Evolutionary conservation across 2,797 vertebrate species (phyloP), one percentile per base, ranked within the genome.

Genomic region (Mus caroli): DNA sequence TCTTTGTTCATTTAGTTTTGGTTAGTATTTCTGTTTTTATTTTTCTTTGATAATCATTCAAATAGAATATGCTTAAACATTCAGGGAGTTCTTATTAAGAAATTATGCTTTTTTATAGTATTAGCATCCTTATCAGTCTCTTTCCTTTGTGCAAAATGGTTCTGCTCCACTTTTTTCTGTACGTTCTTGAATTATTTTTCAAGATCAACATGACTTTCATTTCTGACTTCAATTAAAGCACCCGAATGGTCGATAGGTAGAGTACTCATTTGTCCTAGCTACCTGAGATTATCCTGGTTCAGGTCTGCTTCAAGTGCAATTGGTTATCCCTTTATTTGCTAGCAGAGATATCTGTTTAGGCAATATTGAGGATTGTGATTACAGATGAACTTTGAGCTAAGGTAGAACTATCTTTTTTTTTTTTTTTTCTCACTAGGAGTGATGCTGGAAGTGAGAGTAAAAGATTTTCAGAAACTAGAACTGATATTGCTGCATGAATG

Each of bases 121-220:
- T 58, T 94, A 83, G 12, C 54, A 85, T 86, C 46, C 50, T 95
- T 7, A 17, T 90, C 77, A 8, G 34, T 93, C 58, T 92, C 86
- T 95, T 91, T 31, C 22, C 75, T 91, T 86, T 86, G 17, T 28
- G 14, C 40, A 76, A 91, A 91, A 62, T 58, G 6, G 17, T 50
- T 54, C 80, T 37, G 26, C 80, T 92, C 0, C 56, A 75, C 50
- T 96, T 95, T 95, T 96, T 73, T 43, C 22, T 79, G 3, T 2
- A 75, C 8, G 86, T 69, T 26, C 85, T 88, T 86, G n/a, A 76
- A 69, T 46, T 46, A 12, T 88, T 94, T 86, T 88, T 91, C 67
- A 84, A 79, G 31, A 75, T 94, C 37, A 93, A 91, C 94, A 12
- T 93, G 46, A 62, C 87, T 96, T 94, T 76, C 60, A 58, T 52